Conservation (phyloP, 2,888 invertebrate genomes). For the Petrophora chlorosata region DNA sequence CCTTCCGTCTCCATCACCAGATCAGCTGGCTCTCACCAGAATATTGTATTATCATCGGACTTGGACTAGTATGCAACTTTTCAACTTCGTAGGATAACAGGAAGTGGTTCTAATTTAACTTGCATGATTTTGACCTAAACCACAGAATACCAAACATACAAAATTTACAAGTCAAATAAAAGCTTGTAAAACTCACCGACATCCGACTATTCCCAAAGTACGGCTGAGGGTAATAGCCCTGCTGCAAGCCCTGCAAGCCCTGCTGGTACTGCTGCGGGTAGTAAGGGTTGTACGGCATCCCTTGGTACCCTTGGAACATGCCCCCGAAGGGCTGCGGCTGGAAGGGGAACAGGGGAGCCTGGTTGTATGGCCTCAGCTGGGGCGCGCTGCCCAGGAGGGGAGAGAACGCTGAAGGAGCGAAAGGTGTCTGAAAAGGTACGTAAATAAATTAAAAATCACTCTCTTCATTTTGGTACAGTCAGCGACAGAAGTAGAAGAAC, state of each 20-base stretch:
- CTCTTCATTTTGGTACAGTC: too few species aligned
- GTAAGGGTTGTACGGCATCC: slow-evolving; percentile 69
- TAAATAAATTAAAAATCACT: too few species aligned
- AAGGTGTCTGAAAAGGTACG: slow-evolving; percentile 46
- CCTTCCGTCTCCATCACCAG: too few species aligned
- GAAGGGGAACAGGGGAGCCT: slow-evolving; percentile 78
- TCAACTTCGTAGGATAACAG: too few species aligned
- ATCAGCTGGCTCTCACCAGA: too few species aligned
- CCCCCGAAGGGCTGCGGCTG: slow-evolving; percentile 72
- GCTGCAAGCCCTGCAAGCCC: slow-evolving; percentile 64
- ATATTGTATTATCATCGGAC: too few species aligned
- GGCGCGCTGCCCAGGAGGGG: slow-evolving; percentile 58
- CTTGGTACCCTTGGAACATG: slow-evolving; percentile 61
- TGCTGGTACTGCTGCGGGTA: slow-evolving; percentile 59
- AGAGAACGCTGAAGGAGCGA: slow-evolving; percentile 52
- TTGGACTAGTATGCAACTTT: too few species aligned
- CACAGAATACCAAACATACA: too few species aligned
- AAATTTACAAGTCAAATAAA: too few species aligned
- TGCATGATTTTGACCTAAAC: too few species aligned
- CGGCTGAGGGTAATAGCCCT: slow-evolving; percentile 69
- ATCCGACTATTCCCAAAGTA: slow-evolving; percentile 75
- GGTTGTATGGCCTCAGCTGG: slow-evolving; percentile 77
- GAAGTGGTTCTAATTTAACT: too few species aligned
- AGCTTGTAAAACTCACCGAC: slow-evolving; percentile 80
- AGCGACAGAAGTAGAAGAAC: too few species aligned